Conservation (phyloP, 2,113 vertebrate genomes). For the Fulmarus glacialis region DNA sequence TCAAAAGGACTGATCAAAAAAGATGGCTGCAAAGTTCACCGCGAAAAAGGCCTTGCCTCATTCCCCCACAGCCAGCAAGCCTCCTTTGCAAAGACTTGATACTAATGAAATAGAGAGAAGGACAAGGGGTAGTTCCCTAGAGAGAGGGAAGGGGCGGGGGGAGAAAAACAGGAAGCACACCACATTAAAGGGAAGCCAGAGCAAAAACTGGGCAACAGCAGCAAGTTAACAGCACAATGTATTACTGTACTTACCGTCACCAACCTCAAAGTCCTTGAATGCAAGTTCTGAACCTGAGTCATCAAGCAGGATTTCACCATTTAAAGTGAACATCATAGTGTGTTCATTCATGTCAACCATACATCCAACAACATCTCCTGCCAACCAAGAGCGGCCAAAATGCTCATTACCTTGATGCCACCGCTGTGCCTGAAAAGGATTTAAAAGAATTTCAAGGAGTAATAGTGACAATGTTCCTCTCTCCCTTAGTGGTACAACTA, state of each 20-base stretch:
- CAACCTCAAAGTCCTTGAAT: constrained; percentile 93
- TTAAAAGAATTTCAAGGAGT: not conserved
- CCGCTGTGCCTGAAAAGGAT: constrained; percentile 84
- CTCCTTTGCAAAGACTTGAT: not conserved
- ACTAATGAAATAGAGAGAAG: not conserved
- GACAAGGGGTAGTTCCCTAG: not conserved
- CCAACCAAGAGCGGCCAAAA: constrained; percentile 91
- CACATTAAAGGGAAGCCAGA: not conserved
- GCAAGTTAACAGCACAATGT: not conserved
- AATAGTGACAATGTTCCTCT: not conserved
- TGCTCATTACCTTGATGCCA: constrained; percentile 98
- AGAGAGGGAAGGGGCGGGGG: accelerated
- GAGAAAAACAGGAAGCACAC: not conserved
- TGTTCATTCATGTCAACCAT: constrained; percentile 95
- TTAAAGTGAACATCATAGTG: constrained; percentile 96
- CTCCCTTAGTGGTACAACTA: not conserved
- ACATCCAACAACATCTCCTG: constrained; percentile 91
- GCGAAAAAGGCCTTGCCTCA: not conserved
- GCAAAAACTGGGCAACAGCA: not conserved
- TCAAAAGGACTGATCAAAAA: not conserved
- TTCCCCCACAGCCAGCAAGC: not conserved
- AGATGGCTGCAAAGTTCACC: not conserved
- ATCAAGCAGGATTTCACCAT: constrained; percentile 93
- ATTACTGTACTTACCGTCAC: constrained; percentile 81
- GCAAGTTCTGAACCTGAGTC: constrained; percentile 95